A percentile compares a stretch with the other conserved stretches of the same genome.
phyloP scores from a whole-genome alignment of 2,797 vertebrate genomes.

The Esox lucius region DNA sequence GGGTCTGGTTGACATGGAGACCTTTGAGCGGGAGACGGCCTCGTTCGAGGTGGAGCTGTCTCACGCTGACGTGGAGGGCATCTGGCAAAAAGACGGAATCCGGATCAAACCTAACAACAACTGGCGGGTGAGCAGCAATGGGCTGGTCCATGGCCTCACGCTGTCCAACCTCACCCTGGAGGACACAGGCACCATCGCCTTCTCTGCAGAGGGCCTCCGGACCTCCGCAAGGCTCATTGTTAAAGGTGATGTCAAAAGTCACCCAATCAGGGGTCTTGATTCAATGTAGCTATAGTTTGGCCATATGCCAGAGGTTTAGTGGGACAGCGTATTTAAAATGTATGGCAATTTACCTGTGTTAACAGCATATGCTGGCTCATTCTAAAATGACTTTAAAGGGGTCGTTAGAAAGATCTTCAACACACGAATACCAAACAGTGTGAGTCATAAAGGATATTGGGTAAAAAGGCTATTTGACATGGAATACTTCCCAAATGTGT shows the following conservation, averaged over 20 bases:
- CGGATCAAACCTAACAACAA: conserved; percentile 81
- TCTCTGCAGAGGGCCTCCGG: conserved; percentile 83
- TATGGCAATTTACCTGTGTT: too few relatives aligned
- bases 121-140: conserved; percentile 77
- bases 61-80: conserved; percentile 81
- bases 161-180: conserved; percentile 82
- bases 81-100: conserved; percentile 90
- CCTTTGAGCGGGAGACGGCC: conserved; percentile 85
- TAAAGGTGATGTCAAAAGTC: conserved; percentile 38
- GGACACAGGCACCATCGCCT: conserved; percentile 86
- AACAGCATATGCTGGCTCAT: too few relatives aligned
- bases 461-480: too few relatives aligned
- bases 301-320: too few relatives aligned
- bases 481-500: too few relatives aligned
- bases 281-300: neutral
- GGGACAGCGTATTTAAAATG: too few relatives aligned
- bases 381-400: too few relatives aligned
- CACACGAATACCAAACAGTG: too few relatives aligned
- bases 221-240: conserved; percentile 82
- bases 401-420: too few relatives aligned
- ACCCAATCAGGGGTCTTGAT: too few relatives aligned
- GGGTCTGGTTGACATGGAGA: conserved; percentile 79
- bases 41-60: conserved; percentile 92
- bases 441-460: too few relatives aligned
- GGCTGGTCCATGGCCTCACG: conserved; percentile 79